These are phyloP conservation scores for Cephalotes varians DNA, from an alignment of 2,888 invertebrate genomes.

Conservation along the genomic window DNA sequence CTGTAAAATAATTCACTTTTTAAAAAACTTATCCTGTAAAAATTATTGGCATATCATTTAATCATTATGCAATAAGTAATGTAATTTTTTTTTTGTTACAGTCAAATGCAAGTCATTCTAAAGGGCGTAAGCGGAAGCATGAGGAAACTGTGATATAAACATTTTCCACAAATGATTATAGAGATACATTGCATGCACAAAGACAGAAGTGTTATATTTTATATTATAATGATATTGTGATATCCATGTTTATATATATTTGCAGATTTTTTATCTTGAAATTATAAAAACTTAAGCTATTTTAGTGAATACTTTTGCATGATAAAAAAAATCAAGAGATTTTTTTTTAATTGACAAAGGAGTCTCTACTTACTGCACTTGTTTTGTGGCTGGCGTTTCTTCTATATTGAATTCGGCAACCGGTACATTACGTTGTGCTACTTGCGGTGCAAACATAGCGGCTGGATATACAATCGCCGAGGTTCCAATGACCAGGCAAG, in stretches of 20 bases:
- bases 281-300: neutral
- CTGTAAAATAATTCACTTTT: constrained; percentile 81
- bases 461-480: constrained; percentile 96
- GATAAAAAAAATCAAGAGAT: neutral
- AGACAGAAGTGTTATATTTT: constrained; percentile 3
- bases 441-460: constrained; percentile 94
- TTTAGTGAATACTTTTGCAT: neutral
- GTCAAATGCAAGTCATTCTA: neutral
- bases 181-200: neutral
- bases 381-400: constrained; percentile 86
- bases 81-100: constrained; percentile 13
- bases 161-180: neutral
- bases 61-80: neutral
- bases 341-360: neutral
- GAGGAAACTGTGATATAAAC: neutral
- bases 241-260: neutral
- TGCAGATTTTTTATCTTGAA: constrained; percentile 23
- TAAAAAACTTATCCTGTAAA: constrained; percentile 16
- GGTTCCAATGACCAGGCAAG: constrained; percentile 94
- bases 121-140: constrained; percentile 30
- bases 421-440: constrained; percentile 90
- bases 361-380: constrained; percentile 86
- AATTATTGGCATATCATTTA: neutral
- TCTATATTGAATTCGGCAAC: constrained; percentile 92
- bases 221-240: neutral